Evolutionary conservation across 2,888 invertebrate species (phyloP).

Genomic region (Cheilosia impressa): DNA sequence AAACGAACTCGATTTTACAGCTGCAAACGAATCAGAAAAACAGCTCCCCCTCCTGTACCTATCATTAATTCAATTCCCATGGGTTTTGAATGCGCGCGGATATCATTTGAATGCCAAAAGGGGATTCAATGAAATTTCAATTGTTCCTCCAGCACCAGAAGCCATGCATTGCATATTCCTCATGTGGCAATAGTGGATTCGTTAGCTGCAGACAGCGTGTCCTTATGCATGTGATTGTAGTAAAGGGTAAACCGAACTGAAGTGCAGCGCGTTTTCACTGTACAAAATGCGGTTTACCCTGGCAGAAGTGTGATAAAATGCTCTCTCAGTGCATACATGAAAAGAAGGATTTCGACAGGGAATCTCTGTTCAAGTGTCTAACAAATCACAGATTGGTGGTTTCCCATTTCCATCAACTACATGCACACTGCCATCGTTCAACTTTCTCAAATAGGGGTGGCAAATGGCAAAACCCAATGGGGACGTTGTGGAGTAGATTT

Average conservation of each 20-base stretch:
- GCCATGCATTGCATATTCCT: constrained; percentile 13
- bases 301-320: constrained; percentile 50
- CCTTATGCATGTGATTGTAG: not conserved
- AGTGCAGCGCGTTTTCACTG: not conserved
- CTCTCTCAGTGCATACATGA: constrained; percentile 23
- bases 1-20: constrained; percentile 8
- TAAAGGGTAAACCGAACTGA: constrained; percentile 2
- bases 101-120: constrained; percentile 22
- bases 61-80: constrained; percentile 24
- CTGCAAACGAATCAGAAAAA: not conserved
- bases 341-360: constrained; percentile 6
- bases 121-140: constrained; percentile 47
- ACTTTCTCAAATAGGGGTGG: not conserved
- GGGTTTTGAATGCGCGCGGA: constrained; percentile 7
- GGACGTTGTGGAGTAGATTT: constrained; percentile 29
- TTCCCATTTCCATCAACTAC: constrained; percentile 11
- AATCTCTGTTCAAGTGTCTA: constrained; percentile 39
- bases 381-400: constrained; percentile 34
- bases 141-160: constrained; percentile 21
- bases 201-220: constrained; percentile 16
- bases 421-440: not conserved
- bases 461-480: constrained; percentile 13
- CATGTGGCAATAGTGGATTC: constrained; percentile 36
- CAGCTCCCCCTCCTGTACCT: not conserved
- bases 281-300: constrained; percentile 26